A percentile compares a stretch with the other conserved stretches of the same genome.
phyloP scores from a whole-genome alignment of 1,140 invertebrate genomes.

The Caenorhabditis tropicalis region DNA sequence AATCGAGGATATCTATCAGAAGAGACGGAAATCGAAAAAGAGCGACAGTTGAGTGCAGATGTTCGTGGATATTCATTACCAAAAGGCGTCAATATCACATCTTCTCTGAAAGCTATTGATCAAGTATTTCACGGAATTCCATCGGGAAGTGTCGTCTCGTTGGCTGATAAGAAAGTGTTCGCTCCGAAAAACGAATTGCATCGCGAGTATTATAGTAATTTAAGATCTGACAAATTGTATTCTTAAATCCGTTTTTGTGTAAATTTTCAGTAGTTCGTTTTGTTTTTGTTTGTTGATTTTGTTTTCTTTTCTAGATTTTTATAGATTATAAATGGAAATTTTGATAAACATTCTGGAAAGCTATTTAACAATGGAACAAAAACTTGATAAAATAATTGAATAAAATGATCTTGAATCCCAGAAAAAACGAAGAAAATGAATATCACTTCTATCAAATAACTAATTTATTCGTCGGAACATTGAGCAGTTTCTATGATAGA shows the following conservation, averaged over 20 bases:
- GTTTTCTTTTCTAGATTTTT: not conserved
- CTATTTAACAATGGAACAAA: too few relatives aligned
- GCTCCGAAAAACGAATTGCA: slow-evolving; percentile 59
- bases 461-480: too few relatives aligned
- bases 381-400: too few relatives aligned
- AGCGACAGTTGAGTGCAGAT: slow-evolving; percentile 57
- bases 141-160: slow-evolving; percentile 63
- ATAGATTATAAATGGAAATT: not conserved
- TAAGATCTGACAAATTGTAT: not conserved
- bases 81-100: not conserved
- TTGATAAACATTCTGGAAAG: not conserved
- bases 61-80: slow-evolving; percentile 60
- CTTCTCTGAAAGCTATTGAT: slow-evolving; percentile 59
- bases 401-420: too few relatives aligned
- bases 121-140: slow-evolving; percentile 65
- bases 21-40: slow-evolving; percentile 51
- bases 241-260: not conserved
- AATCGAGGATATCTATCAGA: slow-evolving; percentile 64
- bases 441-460: too few relatives aligned
- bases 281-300: not conserved
- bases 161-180: slow-evolving; percentile 66
- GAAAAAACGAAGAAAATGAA: too few relatives aligned
- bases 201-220: slow-evolving; percentile 53
- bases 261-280: not conserved
- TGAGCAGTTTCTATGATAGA: too few relatives aligned